Conservation (phyloP, 1,140 invertebrate genomes). For the Gryllus bimaculatus region DNA sequence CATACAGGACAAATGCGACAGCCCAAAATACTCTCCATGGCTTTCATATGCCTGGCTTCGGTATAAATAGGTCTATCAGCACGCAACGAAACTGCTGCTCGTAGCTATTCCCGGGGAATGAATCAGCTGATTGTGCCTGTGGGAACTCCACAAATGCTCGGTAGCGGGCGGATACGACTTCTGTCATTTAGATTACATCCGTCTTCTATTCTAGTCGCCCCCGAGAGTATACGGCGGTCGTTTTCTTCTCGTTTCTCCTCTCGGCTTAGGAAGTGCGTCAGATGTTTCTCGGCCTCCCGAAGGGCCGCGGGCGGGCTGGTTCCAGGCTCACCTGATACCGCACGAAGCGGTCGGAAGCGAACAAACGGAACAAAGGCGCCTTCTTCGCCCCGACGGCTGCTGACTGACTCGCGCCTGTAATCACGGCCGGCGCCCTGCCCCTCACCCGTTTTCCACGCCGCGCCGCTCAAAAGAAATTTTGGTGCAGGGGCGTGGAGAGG, state of each 20-base stretch:
- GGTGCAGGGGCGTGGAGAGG: neutral
- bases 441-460: too few species aligned
- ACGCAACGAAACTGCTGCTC: neutral
- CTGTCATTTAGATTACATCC: neutral
- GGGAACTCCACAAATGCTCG: neutral
- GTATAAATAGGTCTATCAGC: neutral
- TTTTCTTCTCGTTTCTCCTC: neutral
- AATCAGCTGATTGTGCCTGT: slow-evolving; percentile 1
- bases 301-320: too few species aligned
- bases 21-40: neutral
- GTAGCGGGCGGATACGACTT: neutral
- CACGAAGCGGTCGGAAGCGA: neutral
- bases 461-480: neutral
- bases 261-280: neutral
- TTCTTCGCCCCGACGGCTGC: neutral
- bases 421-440: neutral
- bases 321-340: neutral
- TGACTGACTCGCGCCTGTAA: neutral
- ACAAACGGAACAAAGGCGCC: neutral
- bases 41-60: neutral
- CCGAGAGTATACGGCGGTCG: neutral
- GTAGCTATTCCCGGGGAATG: neutral
- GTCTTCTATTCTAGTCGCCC: neutral
- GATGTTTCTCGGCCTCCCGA: neutral
- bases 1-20: neutral